Evolutionary conservation across 1,140 invertebrate species (phyloP).

Genomic region (Formica exsecta): DNA sequence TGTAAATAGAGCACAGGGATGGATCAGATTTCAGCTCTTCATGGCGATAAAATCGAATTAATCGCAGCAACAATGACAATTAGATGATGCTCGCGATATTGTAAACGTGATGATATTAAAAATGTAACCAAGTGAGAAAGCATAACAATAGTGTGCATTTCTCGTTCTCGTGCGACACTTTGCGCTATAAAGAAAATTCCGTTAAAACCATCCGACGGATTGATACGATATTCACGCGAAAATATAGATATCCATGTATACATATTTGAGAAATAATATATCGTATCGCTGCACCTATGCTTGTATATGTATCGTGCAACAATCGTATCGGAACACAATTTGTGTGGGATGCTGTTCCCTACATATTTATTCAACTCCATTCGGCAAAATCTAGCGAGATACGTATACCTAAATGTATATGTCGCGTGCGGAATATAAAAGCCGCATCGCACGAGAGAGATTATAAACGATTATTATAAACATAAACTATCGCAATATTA

Average conservation of each 20-base stretch:
- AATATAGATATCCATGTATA: not conserved
- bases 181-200: slow-evolving; percentile 5
- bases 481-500: not conserved
- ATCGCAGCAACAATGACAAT: not conserved
- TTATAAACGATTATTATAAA: slow-evolving; percentile 8
- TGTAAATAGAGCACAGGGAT: not conserved
- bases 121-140: not conserved
- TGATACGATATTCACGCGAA: slow-evolving; percentile 30
- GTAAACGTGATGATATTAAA: not conserved
- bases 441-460: not conserved
- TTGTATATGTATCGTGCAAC: slow-evolving; percentile 19
- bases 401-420: too few species aligned
- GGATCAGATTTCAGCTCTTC: not conserved
- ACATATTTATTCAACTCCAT: slow-evolving; percentile 38
- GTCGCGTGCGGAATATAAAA: not conserved
- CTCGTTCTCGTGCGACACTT: not conserved
- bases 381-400: slow-evolving; percentile 6
- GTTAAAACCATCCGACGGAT: slow-evolving; percentile 6
- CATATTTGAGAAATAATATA: not conserved
- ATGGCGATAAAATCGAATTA: not conserved
- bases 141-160: not conserved
- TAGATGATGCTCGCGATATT: not conserved
- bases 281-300: slow-evolving; percentile 6
- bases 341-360: slow-evolving; percentile 26
- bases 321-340: slow-evolving; percentile 48